Evolutionary conservation across 2,113 vertebrate species (phyloP).

Genomic region (Thamnophis sirtalis): DNA sequence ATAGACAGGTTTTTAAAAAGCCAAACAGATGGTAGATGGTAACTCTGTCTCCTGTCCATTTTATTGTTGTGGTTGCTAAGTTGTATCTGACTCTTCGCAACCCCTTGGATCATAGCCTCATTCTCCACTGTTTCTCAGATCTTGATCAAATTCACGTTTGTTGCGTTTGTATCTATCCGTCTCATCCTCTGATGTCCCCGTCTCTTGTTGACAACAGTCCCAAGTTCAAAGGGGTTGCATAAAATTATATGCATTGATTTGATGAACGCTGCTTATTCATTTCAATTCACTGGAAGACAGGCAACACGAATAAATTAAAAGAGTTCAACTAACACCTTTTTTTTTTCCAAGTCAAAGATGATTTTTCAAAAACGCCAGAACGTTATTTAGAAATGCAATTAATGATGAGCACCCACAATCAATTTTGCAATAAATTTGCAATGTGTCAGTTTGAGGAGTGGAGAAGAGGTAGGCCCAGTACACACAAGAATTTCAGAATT

Average conservation of each 20-base stretch:
- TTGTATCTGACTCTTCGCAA: neutral
- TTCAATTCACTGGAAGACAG: conserved; percentile 49
- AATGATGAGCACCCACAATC: conserved; percentile 10
- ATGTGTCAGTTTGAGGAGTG: neutral
- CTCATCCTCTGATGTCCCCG: neutral
- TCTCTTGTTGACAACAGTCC: conserved; percentile 20
- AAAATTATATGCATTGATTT: conserved; percentile 43
- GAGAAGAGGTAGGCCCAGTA: neutral
- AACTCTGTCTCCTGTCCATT: neutral
- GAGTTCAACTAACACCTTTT: conserved; percentile 27
- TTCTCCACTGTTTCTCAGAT: neutral
- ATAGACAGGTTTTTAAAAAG: conserved; percentile 22
- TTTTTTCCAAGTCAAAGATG: conserved; percentile 44
- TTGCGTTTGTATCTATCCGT: neutral
- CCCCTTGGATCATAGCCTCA: neutral
- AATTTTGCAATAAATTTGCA: neutral
- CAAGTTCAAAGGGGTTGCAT: conserved; percentile 4
- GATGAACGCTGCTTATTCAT: conserved; percentile 42
- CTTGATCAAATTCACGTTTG: neutral
- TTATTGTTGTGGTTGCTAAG: neutral
- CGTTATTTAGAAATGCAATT: conserved; percentile 51
- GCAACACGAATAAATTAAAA: conserved; percentile 28
- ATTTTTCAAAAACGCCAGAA: conserved; percentile 43
- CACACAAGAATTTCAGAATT: neutral
- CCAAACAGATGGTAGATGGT: conserved; percentile 11